These are phyloP conservation scores for Hypomecis atomaria DNA, from an alignment of 2,888 invertebrate species.

Conservation along the genomic window DNA sequence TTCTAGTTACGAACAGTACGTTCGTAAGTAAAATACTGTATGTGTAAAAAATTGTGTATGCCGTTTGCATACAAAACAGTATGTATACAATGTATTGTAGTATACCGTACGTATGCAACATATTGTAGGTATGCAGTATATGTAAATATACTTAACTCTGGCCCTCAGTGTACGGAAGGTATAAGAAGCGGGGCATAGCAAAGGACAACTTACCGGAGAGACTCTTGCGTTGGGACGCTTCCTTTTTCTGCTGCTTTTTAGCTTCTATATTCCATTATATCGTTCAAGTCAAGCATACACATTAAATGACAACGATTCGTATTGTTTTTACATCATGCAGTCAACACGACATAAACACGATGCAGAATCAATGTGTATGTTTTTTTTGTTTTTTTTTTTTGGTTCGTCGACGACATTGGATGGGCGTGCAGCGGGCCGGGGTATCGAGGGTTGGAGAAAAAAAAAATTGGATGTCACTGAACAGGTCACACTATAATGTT, in stretches of 20 bases:
- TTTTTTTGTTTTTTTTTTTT: slow-evolving; percentile 60
- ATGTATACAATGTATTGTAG: background rate
- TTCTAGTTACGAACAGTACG: too few species aligned
- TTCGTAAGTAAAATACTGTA: background rate
- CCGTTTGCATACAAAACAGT: too few species aligned
- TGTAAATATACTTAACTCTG: slow-evolving; percentile 47
- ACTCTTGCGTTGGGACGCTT: slow-evolving; percentile 86
- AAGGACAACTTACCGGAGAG: slow-evolving; percentile 91
- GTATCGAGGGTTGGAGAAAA: slow-evolving; percentile 75
- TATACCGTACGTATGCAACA: background rate
- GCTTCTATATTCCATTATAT: slow-evolving; percentile 87
- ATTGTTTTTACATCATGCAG: slow-evolving; percentile 81
- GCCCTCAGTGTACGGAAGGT: slow-evolving; percentile 68
- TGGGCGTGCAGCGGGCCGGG: slow-evolving; percentile 82
- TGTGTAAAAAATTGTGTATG: too few species aligned
- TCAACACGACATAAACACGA: slow-evolving; percentile 82
- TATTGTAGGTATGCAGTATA: too few species aligned
- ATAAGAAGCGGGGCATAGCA: slow-evolving; percentile 71
- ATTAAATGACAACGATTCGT: slow-evolving; percentile 72
- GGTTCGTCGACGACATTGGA: slow-evolving; percentile 76
- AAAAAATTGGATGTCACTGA: slow-evolving; percentile 84
- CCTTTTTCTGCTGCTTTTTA: slow-evolving; percentile 97
- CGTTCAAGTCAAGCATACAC: slow-evolving; percentile 70
- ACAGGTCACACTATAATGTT: slow-evolving; percentile 73
- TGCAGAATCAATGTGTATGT: slow-evolving; percentile 77